Percentiles rank a stretch among this genome's conserved stretches.
These are phyloP conservation scores for Catocala nupta DNA, from an alignment of 2,888 invertebrate species.

Conservation along the genomic window DNA sequence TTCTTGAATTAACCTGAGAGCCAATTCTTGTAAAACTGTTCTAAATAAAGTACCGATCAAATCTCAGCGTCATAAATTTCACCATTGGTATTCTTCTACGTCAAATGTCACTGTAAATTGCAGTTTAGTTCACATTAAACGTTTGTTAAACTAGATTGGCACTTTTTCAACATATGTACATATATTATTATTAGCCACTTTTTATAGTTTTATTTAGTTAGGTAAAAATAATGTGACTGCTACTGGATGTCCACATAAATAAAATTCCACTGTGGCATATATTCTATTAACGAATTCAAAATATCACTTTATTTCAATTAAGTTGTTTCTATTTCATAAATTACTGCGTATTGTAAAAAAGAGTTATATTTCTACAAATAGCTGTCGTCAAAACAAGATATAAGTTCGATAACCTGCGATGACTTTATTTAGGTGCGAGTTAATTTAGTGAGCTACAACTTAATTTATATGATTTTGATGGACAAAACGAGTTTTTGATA, in stretches of 20 bases:
- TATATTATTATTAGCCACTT: too few relatives aligned
- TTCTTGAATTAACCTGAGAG: too few relatives aligned
- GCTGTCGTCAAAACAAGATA: constrained; percentile 12
- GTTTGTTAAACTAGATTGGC: too few relatives aligned
- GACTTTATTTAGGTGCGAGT: constrained; percentile 33
- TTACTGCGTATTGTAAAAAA: not conserved
- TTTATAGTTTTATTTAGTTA: too few relatives aligned
- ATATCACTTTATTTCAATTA: constrained; percentile 1
- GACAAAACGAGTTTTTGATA: constrained; percentile 28
- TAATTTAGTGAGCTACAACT: constrained; percentile 25
- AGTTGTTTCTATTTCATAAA: not conserved
- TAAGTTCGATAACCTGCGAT: constrained; percentile 31
- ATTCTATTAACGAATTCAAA: not conserved
- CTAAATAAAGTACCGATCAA: too few relatives aligned
- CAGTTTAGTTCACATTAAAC: too few relatives aligned
- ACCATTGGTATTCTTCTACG: too few relatives aligned
- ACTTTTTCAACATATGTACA: too few relatives aligned
- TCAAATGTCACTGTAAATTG: too few relatives aligned
- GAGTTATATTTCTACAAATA: not conserved
- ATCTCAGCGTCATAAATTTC: too few relatives aligned
- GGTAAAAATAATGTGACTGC: too few relatives aligned
- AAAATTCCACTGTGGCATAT: not conserved
- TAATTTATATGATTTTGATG: constrained; percentile 36
- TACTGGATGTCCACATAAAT: not conserved
- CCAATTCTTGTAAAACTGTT: too few relatives aligned